These are phyloP conservation scores for Meteorus colon DNA, from an alignment of 2,888 invertebrate species.

Conservation along the genomic window DNA sequence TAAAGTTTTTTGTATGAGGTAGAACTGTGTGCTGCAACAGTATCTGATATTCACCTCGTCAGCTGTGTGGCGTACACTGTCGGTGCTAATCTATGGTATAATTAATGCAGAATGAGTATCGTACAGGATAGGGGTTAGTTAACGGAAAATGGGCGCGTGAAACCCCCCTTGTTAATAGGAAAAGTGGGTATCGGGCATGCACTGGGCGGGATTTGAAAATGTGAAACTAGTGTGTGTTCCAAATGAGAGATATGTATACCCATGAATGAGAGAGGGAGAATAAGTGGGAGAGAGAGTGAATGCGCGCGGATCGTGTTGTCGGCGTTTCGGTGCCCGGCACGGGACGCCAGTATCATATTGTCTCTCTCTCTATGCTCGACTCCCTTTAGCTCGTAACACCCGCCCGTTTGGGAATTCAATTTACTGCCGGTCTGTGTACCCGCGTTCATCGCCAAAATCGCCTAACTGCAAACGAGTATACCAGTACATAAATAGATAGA, in stretches of 20 bases:
- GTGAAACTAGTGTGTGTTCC: constrained; percentile 8
- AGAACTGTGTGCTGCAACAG: background rate
- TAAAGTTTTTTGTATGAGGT: background rate
- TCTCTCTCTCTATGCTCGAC: constrained; percentile 36
- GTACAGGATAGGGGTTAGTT: constrained; percentile 17
- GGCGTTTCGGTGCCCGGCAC: constrained; percentile 68
- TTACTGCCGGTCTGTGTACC: constrained; percentile 62
- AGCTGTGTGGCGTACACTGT: background rate
- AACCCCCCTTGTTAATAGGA: constrained; percentile 27
- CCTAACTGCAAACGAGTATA: constrained; percentile 47
- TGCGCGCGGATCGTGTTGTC: constrained; percentile 50
- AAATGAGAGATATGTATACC: constrained; percentile 34
- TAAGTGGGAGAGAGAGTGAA: constrained; percentile 29
- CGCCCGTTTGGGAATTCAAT: constrained; percentile 74
- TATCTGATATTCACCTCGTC: background rate
- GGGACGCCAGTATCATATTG: constrained; percentile 59
- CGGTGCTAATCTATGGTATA: constrained; percentile 19
- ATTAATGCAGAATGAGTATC: constrained; percentile 31
- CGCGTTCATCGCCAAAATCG: constrained; percentile 56
- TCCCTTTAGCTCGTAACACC: constrained; percentile 66
- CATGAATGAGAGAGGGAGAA: constrained; percentile 26
- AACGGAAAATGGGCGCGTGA: background rate
- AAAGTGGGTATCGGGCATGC: constrained; percentile 36
- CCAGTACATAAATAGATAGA: background rate
- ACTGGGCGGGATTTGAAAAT: constrained; percentile 32